Percentiles rank a stretch among this genome's conserved stretches.
phyloP scores from a whole-genome alignment of 2,113 vertebrate genomes.

The Spea bombifrons region DNA sequence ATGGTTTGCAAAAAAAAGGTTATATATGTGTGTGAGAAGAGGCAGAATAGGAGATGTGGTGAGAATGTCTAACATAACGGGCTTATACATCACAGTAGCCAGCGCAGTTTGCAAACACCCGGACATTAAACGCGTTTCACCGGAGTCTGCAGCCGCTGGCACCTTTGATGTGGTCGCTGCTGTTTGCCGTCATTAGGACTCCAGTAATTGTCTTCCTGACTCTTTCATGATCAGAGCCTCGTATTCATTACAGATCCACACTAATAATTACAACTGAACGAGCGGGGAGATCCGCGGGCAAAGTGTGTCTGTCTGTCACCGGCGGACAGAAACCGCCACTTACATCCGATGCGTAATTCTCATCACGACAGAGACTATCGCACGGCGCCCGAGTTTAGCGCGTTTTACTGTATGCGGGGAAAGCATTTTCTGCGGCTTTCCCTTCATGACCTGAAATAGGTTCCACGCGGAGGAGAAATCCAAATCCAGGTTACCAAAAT shows the following conservation, averaged over 20 bases:
- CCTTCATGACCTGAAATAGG: too few relatives aligned
- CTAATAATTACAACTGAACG: background rate
- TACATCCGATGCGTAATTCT: too few relatives aligned
- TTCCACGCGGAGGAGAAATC: too few relatives aligned
- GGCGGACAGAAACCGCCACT: background rate
- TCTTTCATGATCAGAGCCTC: constrained; percentile 8
- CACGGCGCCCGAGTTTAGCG: too few relatives aligned
- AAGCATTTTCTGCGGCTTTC: too few relatives aligned
- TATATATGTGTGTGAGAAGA: too few relatives aligned
- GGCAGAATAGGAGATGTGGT: background rate
- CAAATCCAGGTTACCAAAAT: too few relatives aligned
- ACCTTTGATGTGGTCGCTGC: constrained; percentile 20
- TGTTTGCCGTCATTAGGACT: constrained; percentile 7
- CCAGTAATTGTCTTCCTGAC: constrained; percentile 11
- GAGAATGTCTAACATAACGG: background rate
- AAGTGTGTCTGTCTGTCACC: too few relatives aligned
- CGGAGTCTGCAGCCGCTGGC: background rate
- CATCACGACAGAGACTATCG: too few relatives aligned
- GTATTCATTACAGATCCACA: background rate
- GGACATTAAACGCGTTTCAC: background rate
- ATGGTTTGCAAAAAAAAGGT: too few relatives aligned
- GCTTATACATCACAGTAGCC: background rate
- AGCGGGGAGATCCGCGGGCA: too few relatives aligned
- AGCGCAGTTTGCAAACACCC: background rate
- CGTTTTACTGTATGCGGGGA: too few relatives aligned